Evolutionary conservation across 2,113 vertebrate genomes (phyloP).

Genomic region (Petrocephalus zakoni): DNA sequence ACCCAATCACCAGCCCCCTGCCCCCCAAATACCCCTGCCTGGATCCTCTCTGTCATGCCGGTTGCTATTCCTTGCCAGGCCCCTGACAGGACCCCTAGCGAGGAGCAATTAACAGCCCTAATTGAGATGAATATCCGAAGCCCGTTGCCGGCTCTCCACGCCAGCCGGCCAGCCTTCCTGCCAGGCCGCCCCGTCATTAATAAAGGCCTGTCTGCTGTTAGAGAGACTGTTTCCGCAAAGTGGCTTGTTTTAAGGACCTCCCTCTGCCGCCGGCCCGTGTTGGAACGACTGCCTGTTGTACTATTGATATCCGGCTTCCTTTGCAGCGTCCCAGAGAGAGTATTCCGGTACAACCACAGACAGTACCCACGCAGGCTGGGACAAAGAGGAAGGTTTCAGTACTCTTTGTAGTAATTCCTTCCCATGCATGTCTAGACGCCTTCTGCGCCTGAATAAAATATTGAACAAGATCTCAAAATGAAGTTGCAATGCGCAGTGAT

Average conservation of each 20-base stretch:
- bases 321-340: not conserved
- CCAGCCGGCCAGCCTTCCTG: not conserved
- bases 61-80: slow-evolving; percentile 20
- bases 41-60: not conserved
- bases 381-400: not conserved
- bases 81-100: slow-evolving; percentile 31
- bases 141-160: not conserved
- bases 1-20: not conserved
- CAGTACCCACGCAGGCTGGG: not conserved
- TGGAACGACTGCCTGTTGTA: not conserved
- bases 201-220: not conserved
- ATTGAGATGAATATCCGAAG: slow-evolving; percentile 31
- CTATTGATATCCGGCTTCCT: not conserved
- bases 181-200: not conserved
- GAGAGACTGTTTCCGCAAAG: not conserved
- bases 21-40: not conserved
- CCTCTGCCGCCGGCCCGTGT: not conserved
- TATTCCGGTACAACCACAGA: not conserved
- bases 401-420: not conserved
- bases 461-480: not conserved
- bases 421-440: not conserved
- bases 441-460: not conserved
- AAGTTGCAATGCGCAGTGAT: not conserved
- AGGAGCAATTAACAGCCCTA: slow-evolving; percentile 30
- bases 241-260: not conserved